These are phyloP conservation scores for Nephila pilipes DNA, from an alignment of 1,140 invertebrate species.

Conservation along the genomic window DNA sequence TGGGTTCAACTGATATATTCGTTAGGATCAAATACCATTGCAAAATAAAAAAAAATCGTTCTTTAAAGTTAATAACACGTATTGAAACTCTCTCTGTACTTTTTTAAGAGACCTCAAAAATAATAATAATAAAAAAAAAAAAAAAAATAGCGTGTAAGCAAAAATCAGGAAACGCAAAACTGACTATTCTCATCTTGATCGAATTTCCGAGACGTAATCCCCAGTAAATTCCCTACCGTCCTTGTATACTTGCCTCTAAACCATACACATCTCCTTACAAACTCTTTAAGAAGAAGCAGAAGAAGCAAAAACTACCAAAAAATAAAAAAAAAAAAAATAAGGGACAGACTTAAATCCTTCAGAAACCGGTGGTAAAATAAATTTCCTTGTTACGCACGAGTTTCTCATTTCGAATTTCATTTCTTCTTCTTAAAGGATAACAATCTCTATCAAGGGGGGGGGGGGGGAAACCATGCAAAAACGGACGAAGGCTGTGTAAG, in stretches of 20 bases:
- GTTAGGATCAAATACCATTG: neutral
- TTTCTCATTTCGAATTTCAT: conserved; percentile 75
- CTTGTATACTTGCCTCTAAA: neutral
- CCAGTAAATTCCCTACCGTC: conserved; percentile 16
- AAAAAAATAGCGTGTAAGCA: neutral
- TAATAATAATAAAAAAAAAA: no score
- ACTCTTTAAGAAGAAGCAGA: conserved; percentile 39
- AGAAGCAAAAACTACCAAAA: neutral
- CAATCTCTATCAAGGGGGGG: conserved; percentile 72
- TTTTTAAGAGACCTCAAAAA: no score
- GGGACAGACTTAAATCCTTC: conserved; percentile 35
- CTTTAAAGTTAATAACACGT: neutral
- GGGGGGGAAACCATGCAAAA: conserved; percentile 5
- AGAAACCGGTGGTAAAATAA: conserved; percentile 65
- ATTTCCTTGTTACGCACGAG: conserved; percentile 72
- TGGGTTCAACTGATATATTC: no score
- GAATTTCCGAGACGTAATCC: conserved; percentile 48
- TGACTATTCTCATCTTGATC: conserved; percentile 48
- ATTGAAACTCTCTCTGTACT: neutral
- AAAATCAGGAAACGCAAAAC: conserved; percentile 24
- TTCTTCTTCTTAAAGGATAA: conserved; percentile 75
- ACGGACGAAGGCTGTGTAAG: neutral
- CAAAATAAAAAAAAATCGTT: neutral
- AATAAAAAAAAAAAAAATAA: conserved; percentile 2
- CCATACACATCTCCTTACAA: conserved; percentile 54